Conservation (phyloP, 2,113 vertebrate species). For the Mesoclemmys tuberculata region DNA sequence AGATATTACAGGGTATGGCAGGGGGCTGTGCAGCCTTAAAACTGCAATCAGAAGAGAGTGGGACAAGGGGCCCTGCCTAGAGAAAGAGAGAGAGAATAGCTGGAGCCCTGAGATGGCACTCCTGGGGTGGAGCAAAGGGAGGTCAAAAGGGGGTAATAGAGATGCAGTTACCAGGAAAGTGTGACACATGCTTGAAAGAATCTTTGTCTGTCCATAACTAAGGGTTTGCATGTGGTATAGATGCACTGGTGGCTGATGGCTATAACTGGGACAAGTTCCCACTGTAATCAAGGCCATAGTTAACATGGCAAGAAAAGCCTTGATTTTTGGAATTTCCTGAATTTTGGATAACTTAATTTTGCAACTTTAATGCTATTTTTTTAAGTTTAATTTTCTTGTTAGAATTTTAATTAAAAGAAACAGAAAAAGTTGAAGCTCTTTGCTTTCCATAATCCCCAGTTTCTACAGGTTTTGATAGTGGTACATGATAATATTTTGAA, state of each 20-base stretch:
- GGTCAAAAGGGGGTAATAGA: neutral
- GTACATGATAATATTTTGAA: slow-evolving; percentile 62
- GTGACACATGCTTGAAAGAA: neutral
- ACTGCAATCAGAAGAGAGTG: neutral
- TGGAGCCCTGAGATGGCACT: neutral
- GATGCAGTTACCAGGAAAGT: neutral
- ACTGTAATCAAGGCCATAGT: neutral
- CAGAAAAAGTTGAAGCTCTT: slow-evolving; percentile 9
- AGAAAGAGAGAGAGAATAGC: neutral
- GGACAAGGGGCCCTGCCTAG: neutral
- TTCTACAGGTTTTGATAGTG: slow-evolving; percentile 23
- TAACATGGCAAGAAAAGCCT: neutral
- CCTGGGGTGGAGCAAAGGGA: neutral
- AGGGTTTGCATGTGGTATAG: neutral
- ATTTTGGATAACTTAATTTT: slow-evolving; percentile 2
- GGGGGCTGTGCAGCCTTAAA: neutral
- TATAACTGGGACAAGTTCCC: neutral
- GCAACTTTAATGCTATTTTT: slow-evolving; percentile 21
- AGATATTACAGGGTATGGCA: neutral
- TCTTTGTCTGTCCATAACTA: neutral
- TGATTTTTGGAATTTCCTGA: slow-evolving; percentile 23
- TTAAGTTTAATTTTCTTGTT: slow-evolving; percentile 53
- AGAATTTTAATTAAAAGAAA: slow-evolving; percentile 46
- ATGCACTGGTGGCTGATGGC: neutral
- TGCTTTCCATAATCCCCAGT: neutral